A percentile compares a stretch with the other conserved stretches of the same genome.
These are phyloP conservation scores for Herpetotheres cachinnans DNA, from an alignment of 2,113 vertebrate genomes.

Conservation along the genomic window DNA sequence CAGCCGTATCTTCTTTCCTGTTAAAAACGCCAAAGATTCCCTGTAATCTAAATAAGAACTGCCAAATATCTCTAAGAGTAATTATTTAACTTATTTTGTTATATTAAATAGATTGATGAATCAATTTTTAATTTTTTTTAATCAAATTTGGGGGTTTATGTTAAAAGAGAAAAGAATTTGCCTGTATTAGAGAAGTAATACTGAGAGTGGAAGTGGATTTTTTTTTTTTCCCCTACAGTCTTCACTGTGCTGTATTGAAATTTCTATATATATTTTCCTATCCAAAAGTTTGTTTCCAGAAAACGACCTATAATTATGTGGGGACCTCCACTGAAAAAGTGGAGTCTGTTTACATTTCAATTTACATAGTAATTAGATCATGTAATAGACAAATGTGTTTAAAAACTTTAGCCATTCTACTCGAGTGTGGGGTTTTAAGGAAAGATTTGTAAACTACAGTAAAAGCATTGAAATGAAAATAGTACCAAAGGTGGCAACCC, in stretches of 20 bases:
- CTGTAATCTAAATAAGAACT: background rate
- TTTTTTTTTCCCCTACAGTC: background rate
- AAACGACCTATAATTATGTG: background rate
- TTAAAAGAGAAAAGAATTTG: background rate
- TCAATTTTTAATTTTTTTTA: background rate
- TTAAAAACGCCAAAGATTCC: background rate
- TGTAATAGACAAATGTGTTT: background rate
- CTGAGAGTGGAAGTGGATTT: background rate
- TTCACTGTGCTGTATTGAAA: background rate
- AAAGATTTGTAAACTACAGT: background rate
- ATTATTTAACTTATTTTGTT: slow-evolving; percentile 28
- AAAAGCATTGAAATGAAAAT: background rate
- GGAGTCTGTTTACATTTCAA: background rate
- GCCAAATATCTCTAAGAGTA: background rate
- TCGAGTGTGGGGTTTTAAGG: background rate
- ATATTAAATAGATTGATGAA: background rate
- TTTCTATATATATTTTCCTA: background rate
- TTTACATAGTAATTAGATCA: fast-evolving
- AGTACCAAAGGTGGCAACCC: background rate
- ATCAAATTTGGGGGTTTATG: background rate
- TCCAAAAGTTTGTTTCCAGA: background rate
- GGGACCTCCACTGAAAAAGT: background rate
- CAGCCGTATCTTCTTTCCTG: background rate
- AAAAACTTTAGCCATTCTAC: background rate
- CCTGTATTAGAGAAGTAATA: background rate